Base-by-base conservation (phyloP, 1,140 invertebrate species). In the Drosophila pruinosa region DNA sequence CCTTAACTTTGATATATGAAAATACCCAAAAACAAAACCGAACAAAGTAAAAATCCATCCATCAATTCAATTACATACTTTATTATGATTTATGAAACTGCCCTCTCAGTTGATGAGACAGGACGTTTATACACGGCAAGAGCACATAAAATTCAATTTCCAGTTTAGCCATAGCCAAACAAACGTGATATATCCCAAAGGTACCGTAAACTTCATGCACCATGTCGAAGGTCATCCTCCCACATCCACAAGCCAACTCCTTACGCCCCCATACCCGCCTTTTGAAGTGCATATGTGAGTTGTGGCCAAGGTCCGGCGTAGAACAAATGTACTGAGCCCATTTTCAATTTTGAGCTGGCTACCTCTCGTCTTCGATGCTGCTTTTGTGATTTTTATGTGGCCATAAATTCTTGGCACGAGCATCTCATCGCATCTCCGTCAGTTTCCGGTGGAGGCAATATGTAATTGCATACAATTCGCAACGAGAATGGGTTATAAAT, bases 321-420 rank as follows among this genome's bases (percentile, higher is more conserved):
- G 15, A 12, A 21, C 21, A 52, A 53, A 28, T 43, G 58, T 56
- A 17, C 48, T 47, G 28, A 31, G 36, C n/a, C 14, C 26, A 59
- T 61, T 64, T 65, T 58, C 56, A 56, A 75, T 61, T 65, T 69
- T 47, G 24, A 62, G 26, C 57, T 47, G 68, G 8, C 22, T 61
- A n/a, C 22, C 38, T 70, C 75, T 73, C 56, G 54, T 38, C 62
- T 36, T 72, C 38, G n/a, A n/a, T n/a, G 39, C 48, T 61, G 67
- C 72, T 47, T 69, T 75, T 82, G 69, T 77, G 69, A 80, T 86
- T 85, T 85, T 86, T 86, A 80, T 85, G 61, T 77, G 81, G 65
- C 61, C 58, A 85, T 85, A 86, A 86, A 85, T 85, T 80, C 54
- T 56, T 21, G 48, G 47, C 62, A 70, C 70, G 17, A 24, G 50